phyloP scores from a whole-genome alignment of 2,113 vertebrate species.

The Colaptes auratus region DNA sequence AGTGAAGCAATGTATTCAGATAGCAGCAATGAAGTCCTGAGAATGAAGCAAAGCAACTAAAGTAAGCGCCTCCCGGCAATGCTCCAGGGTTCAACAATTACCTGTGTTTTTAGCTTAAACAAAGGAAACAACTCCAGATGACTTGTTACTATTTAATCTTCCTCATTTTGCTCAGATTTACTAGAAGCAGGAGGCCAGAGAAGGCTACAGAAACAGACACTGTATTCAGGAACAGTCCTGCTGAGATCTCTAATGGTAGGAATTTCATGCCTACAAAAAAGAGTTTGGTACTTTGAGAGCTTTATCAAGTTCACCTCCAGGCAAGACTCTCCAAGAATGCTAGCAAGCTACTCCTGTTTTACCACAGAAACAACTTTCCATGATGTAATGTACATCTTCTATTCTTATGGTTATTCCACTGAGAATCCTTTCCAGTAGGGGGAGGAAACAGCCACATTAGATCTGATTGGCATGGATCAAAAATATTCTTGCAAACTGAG shows the following conservation, averaged over 20 bases:
- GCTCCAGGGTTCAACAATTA: neutral
- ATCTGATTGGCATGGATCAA: neutral
- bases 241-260: neutral
- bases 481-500: neutral
- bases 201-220: neutral
- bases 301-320: neutral
- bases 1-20: neutral
- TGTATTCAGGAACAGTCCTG: neutral
- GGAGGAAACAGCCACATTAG: neutral
- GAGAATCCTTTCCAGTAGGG: neutral
- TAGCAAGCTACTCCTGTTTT: neutral
- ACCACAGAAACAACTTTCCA: neutral
- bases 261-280: neutral
- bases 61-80: neutral
- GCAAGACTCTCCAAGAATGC: neutral
- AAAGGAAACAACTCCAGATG: neutral
- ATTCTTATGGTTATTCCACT: neutral
- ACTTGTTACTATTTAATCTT: neutral
- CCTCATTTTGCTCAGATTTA: conserved; percentile 13
- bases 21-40: neutral
- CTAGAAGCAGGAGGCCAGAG: neutral
- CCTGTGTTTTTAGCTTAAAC: neutral
- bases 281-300: neutral
- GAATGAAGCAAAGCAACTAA: neutral
- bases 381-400: neutral